Conservation (phyloP, 2,888 invertebrate species). For the Spialia ferax region DNA sequence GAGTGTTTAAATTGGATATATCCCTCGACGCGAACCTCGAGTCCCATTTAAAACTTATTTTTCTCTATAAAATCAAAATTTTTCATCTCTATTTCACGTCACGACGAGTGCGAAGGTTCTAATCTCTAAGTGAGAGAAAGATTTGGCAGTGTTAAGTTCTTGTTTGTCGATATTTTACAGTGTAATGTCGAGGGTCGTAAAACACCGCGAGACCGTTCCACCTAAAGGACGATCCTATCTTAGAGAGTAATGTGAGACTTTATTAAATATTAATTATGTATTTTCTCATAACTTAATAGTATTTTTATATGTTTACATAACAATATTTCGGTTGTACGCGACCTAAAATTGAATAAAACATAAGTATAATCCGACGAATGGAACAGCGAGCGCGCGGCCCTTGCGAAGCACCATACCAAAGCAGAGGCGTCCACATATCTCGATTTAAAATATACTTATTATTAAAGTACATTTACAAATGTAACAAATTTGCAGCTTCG, state of each 20-base stretch:
- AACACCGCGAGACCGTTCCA: constrained; percentile 6
- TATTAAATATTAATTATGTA: constrained; percentile 4
- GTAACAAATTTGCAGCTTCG: no score
- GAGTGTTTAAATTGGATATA: constrained; percentile 23
- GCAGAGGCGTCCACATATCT: no score
- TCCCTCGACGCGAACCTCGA: constrained; percentile 11
- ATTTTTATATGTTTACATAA: neutral
- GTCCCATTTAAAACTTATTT: constrained; percentile 23
- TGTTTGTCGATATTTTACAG: neutral
- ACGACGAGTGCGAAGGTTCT: neutral
- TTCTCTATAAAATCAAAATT: constrained; percentile 9
- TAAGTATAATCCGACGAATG: no score
- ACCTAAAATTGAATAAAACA: no score
- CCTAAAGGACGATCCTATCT: constrained; percentile 13
- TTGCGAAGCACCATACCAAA: no score
- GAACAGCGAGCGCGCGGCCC: no score
- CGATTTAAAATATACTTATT: no score
- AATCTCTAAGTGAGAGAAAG: neutral
- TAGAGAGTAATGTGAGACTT: neutral
- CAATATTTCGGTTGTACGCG: no score
- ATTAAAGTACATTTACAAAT: no score
- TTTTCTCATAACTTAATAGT: neutral
- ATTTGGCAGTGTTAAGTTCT: neutral
- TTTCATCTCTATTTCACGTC: neutral
- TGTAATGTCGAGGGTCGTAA: constrained; percentile 20